These are phyloP conservation scores for Endomychus coccineus DNA, from an alignment of 2,888 invertebrate genomes.

Conservation along the genomic window DNA sequence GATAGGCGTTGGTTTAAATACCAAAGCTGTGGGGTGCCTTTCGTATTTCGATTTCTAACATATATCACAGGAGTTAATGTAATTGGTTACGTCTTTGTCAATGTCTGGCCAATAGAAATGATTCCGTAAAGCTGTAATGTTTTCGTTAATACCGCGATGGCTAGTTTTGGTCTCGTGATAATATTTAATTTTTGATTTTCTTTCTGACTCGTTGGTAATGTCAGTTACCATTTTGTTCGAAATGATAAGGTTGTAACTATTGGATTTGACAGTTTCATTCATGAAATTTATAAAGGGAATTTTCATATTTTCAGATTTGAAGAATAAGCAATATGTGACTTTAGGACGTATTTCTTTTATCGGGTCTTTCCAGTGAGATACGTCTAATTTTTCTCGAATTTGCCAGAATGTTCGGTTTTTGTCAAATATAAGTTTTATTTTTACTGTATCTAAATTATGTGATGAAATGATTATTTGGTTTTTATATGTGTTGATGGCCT, in stretches of 20 bases:
- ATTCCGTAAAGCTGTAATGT: slow-evolving; percentile 13
- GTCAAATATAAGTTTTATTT: too few species aligned
- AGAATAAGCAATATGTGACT: neutral
- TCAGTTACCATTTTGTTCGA: slow-evolving; percentile 2
- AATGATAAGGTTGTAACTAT: neutral
- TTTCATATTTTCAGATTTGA: neutral
- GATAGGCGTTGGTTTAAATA: too few species aligned
- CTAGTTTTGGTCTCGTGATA: slow-evolving; percentile 21
- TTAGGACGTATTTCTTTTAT: too few species aligned
- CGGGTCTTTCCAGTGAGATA: too few species aligned
- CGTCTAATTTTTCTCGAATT: too few species aligned
- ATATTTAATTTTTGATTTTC: slow-evolving; percentile 13
- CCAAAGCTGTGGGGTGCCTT: slow-evolving; percentile 18
- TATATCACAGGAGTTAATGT: slow-evolving; percentile 18
- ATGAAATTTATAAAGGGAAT: neutral
- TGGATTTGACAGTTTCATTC: slow-evolving; percentile 1
- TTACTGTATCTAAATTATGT: too few species aligned
- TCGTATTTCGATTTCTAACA: slow-evolving; percentile 22
- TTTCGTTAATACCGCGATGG: slow-evolving; percentile 19
- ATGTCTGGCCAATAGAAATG: slow-evolving; percentile 20
- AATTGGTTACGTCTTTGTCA: slow-evolving; percentile 17
- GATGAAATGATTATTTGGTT: slow-evolving; percentile 1
- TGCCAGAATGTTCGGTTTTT: too few species aligned
- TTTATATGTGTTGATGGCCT: neutral
- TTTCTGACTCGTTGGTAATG: slow-evolving; percentile 15